Evolutionary conservation across 1,140 invertebrate species (phyloP).

Genomic region (Reticulitermes speratus): DNA sequence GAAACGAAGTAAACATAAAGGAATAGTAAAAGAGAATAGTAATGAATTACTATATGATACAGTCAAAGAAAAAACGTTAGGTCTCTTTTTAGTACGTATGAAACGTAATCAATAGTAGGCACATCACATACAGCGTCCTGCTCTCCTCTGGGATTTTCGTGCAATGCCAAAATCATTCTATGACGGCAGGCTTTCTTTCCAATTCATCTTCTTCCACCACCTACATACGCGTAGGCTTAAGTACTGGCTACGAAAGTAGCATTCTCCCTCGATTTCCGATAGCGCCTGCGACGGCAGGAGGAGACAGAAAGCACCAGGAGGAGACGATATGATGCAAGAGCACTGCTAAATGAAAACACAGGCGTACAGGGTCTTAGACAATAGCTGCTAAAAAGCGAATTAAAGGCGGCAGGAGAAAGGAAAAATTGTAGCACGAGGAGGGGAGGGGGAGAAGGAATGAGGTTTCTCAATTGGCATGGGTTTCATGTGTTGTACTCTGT

Average conservation of each 20-base stretch:
- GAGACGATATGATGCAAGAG: neutral
- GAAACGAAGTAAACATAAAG: no score
- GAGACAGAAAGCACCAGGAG: neutral
- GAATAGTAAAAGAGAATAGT: no score
- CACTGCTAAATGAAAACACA: conserved; percentile 7
- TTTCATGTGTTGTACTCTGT: conserved; percentile 31
- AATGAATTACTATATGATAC: no score
- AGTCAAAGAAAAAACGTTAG: no score
- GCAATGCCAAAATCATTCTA: no score
- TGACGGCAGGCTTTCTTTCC: no score
- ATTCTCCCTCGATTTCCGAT: neutral
- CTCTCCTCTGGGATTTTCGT: no score
- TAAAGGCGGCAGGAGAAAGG: conserved; percentile 24
- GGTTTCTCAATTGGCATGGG: conserved; percentile 31
- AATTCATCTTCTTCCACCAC: no score
- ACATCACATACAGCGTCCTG: no score
- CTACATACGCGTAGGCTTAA: neutral
- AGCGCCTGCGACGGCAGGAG: neutral
- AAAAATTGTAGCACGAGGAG: neutral
- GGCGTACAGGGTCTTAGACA: neutral
- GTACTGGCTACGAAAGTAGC: neutral
- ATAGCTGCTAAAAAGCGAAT: conserved; percentile 31
- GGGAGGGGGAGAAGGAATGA: neutral
- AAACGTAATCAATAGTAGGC: no score
- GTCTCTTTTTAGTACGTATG: no score